phyloP scores from a whole-genome alignment of 2,113 vertebrate species.

The Mobula birostris region DNA sequence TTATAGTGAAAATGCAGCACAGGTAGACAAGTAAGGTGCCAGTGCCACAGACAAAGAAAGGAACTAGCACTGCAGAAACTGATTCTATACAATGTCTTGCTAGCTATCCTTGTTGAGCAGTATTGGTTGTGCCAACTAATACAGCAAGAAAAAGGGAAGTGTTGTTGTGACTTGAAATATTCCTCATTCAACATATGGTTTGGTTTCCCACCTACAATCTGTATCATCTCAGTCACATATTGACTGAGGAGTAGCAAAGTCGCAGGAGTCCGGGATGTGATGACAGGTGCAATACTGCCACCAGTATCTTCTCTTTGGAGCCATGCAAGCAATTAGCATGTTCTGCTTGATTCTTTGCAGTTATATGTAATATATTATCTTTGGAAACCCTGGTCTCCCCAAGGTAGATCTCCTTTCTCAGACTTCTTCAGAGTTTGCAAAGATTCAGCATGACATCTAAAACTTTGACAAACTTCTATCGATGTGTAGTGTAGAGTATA shows the following conservation, averaged over 20 bases:
- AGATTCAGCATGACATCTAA: no score
- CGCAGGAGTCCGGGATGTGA: no score
- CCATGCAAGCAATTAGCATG: no score
- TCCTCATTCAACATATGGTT: not conserved
- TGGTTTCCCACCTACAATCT: not conserved
- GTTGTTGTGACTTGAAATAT: conserved; percentile 14
- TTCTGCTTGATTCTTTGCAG: no score
- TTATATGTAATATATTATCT: no score
- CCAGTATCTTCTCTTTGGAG: not conserved
- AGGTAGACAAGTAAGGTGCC: no score
- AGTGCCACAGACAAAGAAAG: not conserved
- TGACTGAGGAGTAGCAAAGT: no score
- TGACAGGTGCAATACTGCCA: not conserved
- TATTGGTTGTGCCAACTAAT: not conserved
- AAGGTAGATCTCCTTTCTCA: not conserved
- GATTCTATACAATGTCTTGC: not conserved
- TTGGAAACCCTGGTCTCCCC: not conserved
- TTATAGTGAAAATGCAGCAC: no score
- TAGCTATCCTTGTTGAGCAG: not conserved
- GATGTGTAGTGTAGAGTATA: no score
- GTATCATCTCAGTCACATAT: not conserved
- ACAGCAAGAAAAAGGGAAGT: not conserved
- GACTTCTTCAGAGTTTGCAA: no score
- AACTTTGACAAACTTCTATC: no score
- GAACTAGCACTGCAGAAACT: not conserved